Conservation (phyloP, 1,140 invertebrate species). For the Papilio dardanus region DNA sequence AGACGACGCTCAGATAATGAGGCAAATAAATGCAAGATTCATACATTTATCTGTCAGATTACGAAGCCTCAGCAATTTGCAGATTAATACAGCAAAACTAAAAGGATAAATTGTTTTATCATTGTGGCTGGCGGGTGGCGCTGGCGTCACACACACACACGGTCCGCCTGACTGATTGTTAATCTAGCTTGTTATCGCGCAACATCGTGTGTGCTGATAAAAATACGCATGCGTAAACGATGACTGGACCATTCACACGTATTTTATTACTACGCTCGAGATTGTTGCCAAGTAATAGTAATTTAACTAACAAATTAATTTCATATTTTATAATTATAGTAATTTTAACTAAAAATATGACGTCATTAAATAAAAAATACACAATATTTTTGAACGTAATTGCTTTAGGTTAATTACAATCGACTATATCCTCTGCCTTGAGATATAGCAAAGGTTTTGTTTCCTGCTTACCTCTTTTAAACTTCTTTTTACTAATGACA, state of each 20-base stretch:
- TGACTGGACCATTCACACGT: constrained; percentile 16
- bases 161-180: neutral
- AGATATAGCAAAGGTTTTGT: neutral
- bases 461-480: neutral
- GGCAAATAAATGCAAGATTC: neutral
- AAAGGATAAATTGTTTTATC: neutral
- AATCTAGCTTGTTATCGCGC: constrained; percentile 13
- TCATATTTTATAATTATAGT: neutral
- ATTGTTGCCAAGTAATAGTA: neutral
- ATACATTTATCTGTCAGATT: neutral
- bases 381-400: too few relatives aligned
- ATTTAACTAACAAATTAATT: neutral
- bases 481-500: neutral
- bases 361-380: too few relatives aligned
- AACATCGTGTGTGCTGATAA: constrained; percentile 4
- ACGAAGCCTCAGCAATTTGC: neutral
- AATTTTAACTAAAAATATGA: neutral
- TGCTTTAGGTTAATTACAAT: neutral
- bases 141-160: neutral
- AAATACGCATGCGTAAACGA: constrained; percentile 22
- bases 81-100: neutral
- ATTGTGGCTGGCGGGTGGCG: neutral
- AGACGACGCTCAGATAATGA: too few relatives aligned
- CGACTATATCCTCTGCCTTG: neutral
- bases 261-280: constrained; percentile 10